Evolutionary conservation across 2,113 vertebrate genomes (phyloP), one percentile per base, ranked within the genome.

Genomic region (Atherinomorus stipes): DNA sequence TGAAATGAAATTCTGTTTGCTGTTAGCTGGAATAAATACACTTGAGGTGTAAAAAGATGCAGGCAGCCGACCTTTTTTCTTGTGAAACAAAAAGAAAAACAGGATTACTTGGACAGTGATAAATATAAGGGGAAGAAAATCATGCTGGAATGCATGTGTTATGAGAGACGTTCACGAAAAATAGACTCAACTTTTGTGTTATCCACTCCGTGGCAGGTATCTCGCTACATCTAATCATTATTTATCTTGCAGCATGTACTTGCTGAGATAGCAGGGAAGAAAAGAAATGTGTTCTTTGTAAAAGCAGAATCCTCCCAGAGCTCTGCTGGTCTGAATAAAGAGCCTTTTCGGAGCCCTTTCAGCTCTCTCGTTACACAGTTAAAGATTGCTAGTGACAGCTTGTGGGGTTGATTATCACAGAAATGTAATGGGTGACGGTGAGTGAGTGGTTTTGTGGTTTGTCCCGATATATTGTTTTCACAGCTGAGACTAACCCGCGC

Each of bases 61-160:
- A 34, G 31, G 31, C 31, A 34, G 31, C 9, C 1, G 31, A 34
- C 5, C 31, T 34, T 31, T 34, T 34, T 34, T 34, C 31, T 34
- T 7, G 7, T 34, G 31, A 34, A 34, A 34, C 31, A 34, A 34
- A 34, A 34, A 8, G 31, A 8, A 34, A 34, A 34, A 34, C 31
- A 8, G 31, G 31, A 34, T 34, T 8, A 34, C 31, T 9, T 34
- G 31, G 31, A 34, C 31, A 34, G 4, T 34, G 31, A 51, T 34
- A 57, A 64, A 47, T 49, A 56, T 72, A 42, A 37, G 44, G 21
- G 34, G 28, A 72, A 16, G 42, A 57, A 56, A 74, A 66, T 71
- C 49, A 58, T 64, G 63, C 26, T 22, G 67, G 53, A 70, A n/a
- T 25, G 28, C 13, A 63, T 80, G 22, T 60, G 26, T 66, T 80